Evolutionary conservation across 2,113 vertebrate genomes (phyloP), one percentile per base, ranked within the genome.

Genomic region (Scomber japonicus): DNA sequence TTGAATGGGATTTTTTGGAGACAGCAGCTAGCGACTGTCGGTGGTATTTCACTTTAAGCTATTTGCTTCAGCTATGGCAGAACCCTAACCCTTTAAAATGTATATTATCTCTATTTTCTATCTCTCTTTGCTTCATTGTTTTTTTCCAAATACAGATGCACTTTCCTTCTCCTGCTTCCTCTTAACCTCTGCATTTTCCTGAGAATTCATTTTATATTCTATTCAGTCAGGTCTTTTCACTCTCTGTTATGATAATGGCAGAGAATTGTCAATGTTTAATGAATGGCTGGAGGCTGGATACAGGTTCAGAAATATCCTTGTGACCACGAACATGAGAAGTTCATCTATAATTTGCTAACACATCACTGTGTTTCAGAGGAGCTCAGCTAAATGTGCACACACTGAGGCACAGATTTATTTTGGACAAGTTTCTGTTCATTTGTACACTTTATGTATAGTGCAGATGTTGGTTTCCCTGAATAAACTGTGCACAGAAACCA

Each of bases 251-350:
- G 84, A 86, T 90, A 84, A 88, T 81, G 68, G 74, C 60, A 83
- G 78, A 67, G 78, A 68, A 82, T 71, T 78, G 82, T 92, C 83
- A 87, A 90, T 89, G 85, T 91, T 92, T 93, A 90, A 93, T 91
- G 88, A 92, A 86, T 63, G 71, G 73, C 91, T 88, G 75, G 69
- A 75, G 86, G 88, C 78, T 53, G 78, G 61, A 76, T 87, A 78
- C 75, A 71, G 78, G 71, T 84, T 78, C 75, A 63, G 80, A 85
- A 87, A 90, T 81, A 90, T 80, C 74, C 67, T 14, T 46, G 71
- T 81, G 80, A 82, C 78, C 16, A 24, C 60, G 67, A 91, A 90
- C 91, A 90, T 45, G 70, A 80, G 55, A 87, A 83, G 72, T 88
- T 90, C 71, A 86, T 88, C 82, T 84, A 79, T 82, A 80, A 88